Percentiles rank a stretch among this genome's conserved stretches.
These are phyloP conservation scores for Chironomus striatipennis DNA, from an alignment of 1,140 invertebrate species.

Conservation along the genomic window DNA sequence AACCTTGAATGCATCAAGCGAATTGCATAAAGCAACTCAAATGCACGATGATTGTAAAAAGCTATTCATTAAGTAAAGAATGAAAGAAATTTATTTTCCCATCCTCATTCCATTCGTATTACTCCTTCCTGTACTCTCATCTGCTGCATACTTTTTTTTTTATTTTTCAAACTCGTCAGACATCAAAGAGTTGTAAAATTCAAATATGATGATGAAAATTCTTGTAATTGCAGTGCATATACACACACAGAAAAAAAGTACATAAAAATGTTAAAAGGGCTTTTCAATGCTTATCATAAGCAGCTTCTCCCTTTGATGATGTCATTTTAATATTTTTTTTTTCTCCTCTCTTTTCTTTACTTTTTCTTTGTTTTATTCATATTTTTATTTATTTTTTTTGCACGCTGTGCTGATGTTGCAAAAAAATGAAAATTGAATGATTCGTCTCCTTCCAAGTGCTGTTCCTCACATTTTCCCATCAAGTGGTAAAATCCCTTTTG, in stretches of 20 bases:
- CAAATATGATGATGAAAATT: background rate
- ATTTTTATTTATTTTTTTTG: background rate
- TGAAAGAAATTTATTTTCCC: background rate
- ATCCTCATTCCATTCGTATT: no score
- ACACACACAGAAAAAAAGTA: background rate
- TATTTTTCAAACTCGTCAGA: background rate
- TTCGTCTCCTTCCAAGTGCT: background rate
- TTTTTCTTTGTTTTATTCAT: no score
- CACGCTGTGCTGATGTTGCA: background rate
- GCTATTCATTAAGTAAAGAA: background rate
- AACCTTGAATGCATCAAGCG: no score
- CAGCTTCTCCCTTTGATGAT: slow-evolving; percentile 11
- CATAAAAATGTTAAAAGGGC: background rate
- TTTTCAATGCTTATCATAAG: slow-evolving; percentile 14
- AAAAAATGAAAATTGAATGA: background rate
- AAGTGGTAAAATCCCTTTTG: background rate
- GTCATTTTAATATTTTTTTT: slow-evolving; percentile 9
- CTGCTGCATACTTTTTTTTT: background rate
- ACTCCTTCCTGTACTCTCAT: no score
- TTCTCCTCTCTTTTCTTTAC: background rate
- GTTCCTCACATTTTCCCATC: background rate
- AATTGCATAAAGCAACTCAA: background rate
- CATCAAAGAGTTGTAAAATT: slow-evolving; percentile 7
- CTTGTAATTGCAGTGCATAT: slow-evolving; percentile 13
- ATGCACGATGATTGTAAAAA: background rate